Percentiles rank a stretch among this genome's conserved stretches.
Conservation (phyloP, 2,797 vertebrate genomes). For the Ctenopoma multispine region DNA sequence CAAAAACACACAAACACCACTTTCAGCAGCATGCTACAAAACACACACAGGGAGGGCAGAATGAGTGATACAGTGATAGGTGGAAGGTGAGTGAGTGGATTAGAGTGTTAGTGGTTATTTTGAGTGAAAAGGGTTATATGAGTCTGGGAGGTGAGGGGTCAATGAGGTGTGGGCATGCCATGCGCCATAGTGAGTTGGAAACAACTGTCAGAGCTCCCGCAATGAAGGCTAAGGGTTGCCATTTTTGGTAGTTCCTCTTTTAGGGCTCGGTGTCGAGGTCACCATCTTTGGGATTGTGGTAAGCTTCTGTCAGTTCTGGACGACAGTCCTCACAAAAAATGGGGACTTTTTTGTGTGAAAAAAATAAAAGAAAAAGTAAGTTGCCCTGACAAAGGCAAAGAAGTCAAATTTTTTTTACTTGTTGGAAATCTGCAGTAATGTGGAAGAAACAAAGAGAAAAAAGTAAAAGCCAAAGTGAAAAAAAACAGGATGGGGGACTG, state of each 20-base stretch:
- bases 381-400: conserved; percentile 78
- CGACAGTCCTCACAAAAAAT: conserved; percentile 89
- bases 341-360: conserved; percentile 79
- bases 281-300: conserved; percentile 82
- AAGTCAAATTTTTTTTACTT: conserved; percentile 67
- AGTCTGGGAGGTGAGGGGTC: conserved; percentile 59
- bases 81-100: conserved; percentile 71
- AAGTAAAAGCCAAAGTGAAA: conserved; percentile 77
- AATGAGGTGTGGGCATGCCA: conserved; percentile 90
- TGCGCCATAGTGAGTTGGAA: conserved; percentile 90
- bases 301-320: conserved; percentile 89
- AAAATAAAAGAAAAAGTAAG: conserved; percentile 71
- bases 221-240: conserved; percentile 79
- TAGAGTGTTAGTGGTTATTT: conserved; percentile 86
- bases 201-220: conserved; percentile 91
- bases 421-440: conserved; percentile 76
- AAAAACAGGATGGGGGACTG: conserved; percentile 76
- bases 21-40: conserved; percentile 86
- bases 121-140: conserved; percentile 65
- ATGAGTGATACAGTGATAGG: conserved; percentile 64
- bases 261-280: conserved; percentile 73
- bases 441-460: conserved; percentile 78
- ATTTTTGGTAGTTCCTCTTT: conserved; percentile 71
- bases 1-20: conserved; percentile 66
- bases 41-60: conserved; percentile 69